phyloP scores from a whole-genome alignment of 2,888 invertebrate genomes.

The Molorchus minor region DNA sequence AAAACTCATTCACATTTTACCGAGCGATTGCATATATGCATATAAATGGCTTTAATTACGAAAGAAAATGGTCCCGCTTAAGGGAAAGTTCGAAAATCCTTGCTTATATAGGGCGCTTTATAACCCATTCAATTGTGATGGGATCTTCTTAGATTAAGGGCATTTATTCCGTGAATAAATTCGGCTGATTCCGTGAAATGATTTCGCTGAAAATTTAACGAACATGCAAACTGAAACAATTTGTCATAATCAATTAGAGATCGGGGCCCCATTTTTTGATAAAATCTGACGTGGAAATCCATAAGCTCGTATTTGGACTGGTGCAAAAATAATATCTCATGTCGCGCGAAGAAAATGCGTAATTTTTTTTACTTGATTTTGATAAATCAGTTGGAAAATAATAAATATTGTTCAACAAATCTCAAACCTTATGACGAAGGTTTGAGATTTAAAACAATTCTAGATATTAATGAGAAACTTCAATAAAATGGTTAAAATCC shows the following conservation, averaged over 20 bases:
- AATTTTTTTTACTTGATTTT: slow-evolving; percentile 1
- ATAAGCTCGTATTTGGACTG: slow-evolving; percentile 13
- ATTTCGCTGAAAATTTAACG: slow-evolving; percentile 4
- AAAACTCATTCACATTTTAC: slow-evolving; percentile 40
- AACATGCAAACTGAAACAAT: slow-evolving; percentile 25
- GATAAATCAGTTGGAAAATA: background rate
- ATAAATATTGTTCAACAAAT: too few species aligned
- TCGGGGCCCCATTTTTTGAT: slow-evolving; percentile 6
- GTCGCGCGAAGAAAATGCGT: slow-evolving; percentile 10
- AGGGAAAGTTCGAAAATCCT: slow-evolving; percentile 32
- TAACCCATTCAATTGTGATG: slow-evolving; percentile 26
- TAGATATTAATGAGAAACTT: too few species aligned
- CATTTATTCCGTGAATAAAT: slow-evolving; percentile 25
- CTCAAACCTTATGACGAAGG: too few species aligned
- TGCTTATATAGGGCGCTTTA: slow-evolving; percentile 17
- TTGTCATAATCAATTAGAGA: slow-evolving; percentile 29
- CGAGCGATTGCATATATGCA: slow-evolving; percentile 41
- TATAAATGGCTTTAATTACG: slow-evolving; percentile 44
- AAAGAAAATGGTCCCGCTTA: slow-evolving; percentile 37
- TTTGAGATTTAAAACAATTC: too few species aligned
- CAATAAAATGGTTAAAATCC: too few species aligned
- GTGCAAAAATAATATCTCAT: slow-evolving; percentile 5
- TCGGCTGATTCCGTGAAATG: slow-evolving; percentile 19
- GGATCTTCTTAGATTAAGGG: slow-evolving; percentile 24
- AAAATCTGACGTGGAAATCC: slow-evolving; percentile 10